Percentiles rank a stretch among this genome's conserved stretches.
These are phyloP conservation scores for Tetramorium bicarinatum DNA, from an alignment of 2,888 invertebrate genomes.

Conservation along the genomic window DNA sequence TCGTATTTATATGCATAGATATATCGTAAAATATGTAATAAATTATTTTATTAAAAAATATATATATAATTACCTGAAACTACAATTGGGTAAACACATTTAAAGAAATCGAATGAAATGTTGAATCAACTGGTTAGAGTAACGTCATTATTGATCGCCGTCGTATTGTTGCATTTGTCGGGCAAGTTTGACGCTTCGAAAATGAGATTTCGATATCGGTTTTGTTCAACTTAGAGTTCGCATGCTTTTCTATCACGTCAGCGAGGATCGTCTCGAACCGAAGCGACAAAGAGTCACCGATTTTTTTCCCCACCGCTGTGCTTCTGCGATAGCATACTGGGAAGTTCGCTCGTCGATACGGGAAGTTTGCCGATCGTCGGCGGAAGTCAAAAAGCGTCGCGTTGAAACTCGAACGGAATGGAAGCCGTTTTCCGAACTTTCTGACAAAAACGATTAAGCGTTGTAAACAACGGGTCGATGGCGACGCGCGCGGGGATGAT, in stretches of 20 bases:
- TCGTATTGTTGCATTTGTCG: slow-evolving; percentile 32
- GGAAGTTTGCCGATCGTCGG: slow-evolving; percentile 45
- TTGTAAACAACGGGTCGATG: slow-evolving; percentile 56
- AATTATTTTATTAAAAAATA: background rate
- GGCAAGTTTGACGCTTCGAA: slow-evolving; percentile 41
- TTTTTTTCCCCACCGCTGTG: background rate
- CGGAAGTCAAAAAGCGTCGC: slow-evolving; percentile 52
- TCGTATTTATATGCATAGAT: background rate
- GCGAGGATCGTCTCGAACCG: slow-evolving; percentile 40
- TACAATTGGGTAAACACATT: background rate
- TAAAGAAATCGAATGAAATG: background rate
- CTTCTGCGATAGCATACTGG: slow-evolving; percentile 25
- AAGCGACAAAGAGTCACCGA: slow-evolving; percentile 45
- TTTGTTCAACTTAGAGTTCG: slow-evolving; percentile 35
- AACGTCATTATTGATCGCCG: slow-evolving; percentile 30
- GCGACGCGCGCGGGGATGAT: background rate
- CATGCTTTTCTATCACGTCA: slow-evolving; percentile 47
- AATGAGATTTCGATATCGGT: slow-evolving; percentile 56
- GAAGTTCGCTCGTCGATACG: slow-evolving; percentile 45
- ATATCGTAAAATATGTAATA: background rate
- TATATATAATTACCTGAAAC: background rate
- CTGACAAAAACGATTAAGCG: slow-evolving; percentile 59
- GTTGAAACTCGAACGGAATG: slow-evolving; percentile 50
- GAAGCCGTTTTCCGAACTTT: slow-evolving; percentile 54
- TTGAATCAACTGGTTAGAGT: background rate